A percentile compares a stretch with the other conserved stretches of the same genome.
Evolutionary conservation across 2,113 vertebrate genomes (phyloP).

Genomic region (Xiphias gladius): DNA sequence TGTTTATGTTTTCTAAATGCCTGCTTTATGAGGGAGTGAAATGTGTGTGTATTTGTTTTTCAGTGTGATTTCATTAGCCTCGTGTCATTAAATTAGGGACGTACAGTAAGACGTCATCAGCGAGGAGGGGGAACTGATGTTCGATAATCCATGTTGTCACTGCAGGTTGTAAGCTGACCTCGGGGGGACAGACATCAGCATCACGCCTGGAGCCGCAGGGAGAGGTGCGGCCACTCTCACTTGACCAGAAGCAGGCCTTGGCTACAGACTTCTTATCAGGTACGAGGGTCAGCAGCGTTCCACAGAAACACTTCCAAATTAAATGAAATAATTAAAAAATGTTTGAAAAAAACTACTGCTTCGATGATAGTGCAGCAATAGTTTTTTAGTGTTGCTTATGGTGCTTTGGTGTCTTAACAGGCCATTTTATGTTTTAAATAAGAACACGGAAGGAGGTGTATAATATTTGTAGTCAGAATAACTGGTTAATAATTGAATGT

Average conservation of each 20-base stretch:
- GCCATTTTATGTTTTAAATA: background rate
- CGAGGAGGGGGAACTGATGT: constrained; percentile 33
- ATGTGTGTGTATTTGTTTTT: background rate
- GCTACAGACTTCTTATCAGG: constrained; percentile 75
- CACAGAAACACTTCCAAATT: background rate
- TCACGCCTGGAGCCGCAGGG: constrained; percentile 68
- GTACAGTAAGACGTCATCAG: constrained; percentile 3
- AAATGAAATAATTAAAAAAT: background rate
- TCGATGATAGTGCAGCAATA: background rate
- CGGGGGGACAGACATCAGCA: constrained; percentile 62
- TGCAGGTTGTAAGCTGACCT: constrained; percentile 68
- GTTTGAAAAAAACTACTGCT: background rate
- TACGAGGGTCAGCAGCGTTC: constrained; percentile 20
- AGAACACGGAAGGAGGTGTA: background rate
- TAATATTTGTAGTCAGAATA: background rate
- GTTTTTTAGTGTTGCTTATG: background rate
- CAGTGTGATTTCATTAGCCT: background rate
- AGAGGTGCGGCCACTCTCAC: constrained; percentile 61
- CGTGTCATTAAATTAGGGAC: constrained; percentile 5
- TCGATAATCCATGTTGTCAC: constrained; percentile 43
- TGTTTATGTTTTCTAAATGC: constrained; percentile 7
- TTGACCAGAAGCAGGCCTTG: constrained; percentile 71
- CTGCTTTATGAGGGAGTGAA: background rate
- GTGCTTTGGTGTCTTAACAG: background rate
- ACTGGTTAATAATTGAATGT: background rate